Conservation (phyloP, 2,113 vertebrate species). For the Arizona elegans region DNA sequence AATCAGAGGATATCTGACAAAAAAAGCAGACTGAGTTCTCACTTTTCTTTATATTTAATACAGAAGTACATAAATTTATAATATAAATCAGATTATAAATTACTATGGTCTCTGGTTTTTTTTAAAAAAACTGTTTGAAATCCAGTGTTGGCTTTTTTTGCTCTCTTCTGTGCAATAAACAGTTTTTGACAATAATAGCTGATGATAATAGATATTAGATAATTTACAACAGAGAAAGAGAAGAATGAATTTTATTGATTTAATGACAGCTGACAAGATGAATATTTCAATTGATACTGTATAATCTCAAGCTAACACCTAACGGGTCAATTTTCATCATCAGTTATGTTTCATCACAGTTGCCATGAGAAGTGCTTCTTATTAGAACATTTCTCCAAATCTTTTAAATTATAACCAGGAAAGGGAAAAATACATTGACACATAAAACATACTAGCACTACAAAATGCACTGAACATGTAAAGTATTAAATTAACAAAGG, state of each 20-base stretch:
- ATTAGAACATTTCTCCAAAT: not conserved
- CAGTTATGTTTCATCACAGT: not conserved
- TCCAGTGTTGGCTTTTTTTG: not conserved
- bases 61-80: not conserved
- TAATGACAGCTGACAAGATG: constrained; percentile 28
- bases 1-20: not conserved
- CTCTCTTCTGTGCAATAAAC: constrained; percentile 26
- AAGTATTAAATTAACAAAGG: not conserved
- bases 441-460: not conserved
- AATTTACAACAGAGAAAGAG: not conserved
- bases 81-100: not conserved
- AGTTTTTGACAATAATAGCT: not conserved
- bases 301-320: constrained; percentile 17
- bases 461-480: not conserved
- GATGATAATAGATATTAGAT: constrained; percentile 24
- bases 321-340: not conserved
- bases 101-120: not conserved
- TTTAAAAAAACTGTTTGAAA: not conserved
- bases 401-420: not conserved
- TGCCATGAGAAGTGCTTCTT: not conserved
- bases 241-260: constrained; percentile 6
- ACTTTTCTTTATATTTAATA: not conserved
- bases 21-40: not conserved
- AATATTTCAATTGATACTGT: not conserved
- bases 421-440: not conserved